Percentiles rank a stretch among this genome's conserved stretches.
These are phyloP conservation scores for Orthosia incerta DNA, from an alignment of 2,888 invertebrate genomes.

Conservation along the genomic window DNA sequence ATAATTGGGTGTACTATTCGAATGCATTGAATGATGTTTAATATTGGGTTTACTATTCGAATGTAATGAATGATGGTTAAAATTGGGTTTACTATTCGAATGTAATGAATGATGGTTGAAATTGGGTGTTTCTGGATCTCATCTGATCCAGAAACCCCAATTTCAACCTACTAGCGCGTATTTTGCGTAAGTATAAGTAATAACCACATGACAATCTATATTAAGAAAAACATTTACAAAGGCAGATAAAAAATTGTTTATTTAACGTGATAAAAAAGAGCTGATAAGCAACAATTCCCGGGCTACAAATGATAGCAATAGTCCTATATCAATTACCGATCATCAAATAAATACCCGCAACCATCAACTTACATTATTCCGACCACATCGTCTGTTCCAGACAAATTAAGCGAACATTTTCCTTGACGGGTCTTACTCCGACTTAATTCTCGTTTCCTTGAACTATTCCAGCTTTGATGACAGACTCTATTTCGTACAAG, in stretches of 20 bases:
- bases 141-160: no score
- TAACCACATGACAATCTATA: no score
- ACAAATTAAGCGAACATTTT: constrained; percentile 44
- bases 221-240: no score
- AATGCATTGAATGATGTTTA: no score
- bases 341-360: constrained; percentile 27
- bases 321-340: constrained; percentile 20
- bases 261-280: background rate
- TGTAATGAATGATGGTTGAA: no score
- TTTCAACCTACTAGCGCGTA: no score
- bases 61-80: no score
- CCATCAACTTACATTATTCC: constrained; percentile 45
- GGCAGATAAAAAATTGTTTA: background rate
- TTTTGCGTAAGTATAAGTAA: no score
- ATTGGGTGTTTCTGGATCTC: no score
- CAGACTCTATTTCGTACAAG: constrained; percentile 44
- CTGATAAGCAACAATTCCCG: background rate
- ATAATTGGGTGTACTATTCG: no score
- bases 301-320: constrained; percentile 21
- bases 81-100: no score
- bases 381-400: constrained; percentile 24
- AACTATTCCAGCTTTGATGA: constrained; percentile 40
- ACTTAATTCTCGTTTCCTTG: constrained; percentile 41
- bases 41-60: no score
- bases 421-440: constrained; percentile 20